These are phyloP conservation scores for Jordanella pulchra DNA, from an alignment of 2,797 vertebrate genomes.

Conservation along the genomic window DNA sequence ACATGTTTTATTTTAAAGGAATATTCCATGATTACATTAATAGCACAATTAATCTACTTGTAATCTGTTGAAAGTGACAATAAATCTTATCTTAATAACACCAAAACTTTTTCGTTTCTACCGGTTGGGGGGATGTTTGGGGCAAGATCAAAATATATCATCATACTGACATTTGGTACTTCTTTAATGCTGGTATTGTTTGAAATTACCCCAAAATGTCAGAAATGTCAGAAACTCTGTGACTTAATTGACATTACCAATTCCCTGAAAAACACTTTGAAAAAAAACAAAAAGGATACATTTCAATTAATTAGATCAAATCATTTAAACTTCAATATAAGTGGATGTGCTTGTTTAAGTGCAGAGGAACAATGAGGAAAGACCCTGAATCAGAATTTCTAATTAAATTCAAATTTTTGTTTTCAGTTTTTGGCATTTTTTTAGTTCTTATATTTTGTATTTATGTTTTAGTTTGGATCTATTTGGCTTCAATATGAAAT, in stretches of 20 bases:
- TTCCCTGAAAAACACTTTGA: neutral
- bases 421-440: neutral
- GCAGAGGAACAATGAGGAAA: neutral
- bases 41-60: too few species aligned
- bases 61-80: too few species aligned
- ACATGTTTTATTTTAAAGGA: too few species aligned
- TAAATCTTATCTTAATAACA: too few species aligned
- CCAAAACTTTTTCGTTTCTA: too few species aligned
- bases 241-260: neutral
- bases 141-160: neutral
- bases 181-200: neutral
- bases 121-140: neutral
- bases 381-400: too few species aligned
- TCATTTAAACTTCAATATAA: neutral
- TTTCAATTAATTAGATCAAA: neutral
- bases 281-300: neutral
- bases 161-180: neutral
- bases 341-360: neutral
- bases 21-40: too few species aligned
- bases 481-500: neutral
- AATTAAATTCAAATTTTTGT: neutral
- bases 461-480: neutral
- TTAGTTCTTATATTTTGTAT: neutral
- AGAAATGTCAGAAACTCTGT: neutral
- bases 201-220: neutral